Evolutionary conservation across 2,797 vertebrate genomes (phyloP), one percentile per base, ranked within the genome.

Genomic region (Dromococcyx pavoninus): DNA sequence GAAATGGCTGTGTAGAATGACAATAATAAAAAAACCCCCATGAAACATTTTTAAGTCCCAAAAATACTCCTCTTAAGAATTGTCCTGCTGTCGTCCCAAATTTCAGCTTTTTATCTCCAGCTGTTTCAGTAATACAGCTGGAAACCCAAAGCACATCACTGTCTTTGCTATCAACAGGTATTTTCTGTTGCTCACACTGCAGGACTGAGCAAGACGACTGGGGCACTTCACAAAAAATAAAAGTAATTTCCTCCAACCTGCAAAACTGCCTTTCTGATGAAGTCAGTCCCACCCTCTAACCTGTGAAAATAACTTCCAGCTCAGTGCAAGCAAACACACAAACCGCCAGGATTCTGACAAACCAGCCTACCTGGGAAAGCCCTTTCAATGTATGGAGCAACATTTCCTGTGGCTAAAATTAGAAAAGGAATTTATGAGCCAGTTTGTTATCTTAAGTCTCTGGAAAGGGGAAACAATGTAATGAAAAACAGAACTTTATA

Each of bases 391-490:
- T 65, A 94, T 71, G 65, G 77, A 90, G 44, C 75, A 89, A 64
- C 41, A 51, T 54, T 93, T 94, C 86, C 88, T 70, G 83, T 67
- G 32, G n/a, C 88, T 95, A 92, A 95, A 96, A 87, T 51, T 90
- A 96, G 88, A 82, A 87, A 22, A 25, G 72, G 72, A 89, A 93
- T 93, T 89, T 83, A 79, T 46, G 69, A 96, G 91, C 77, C 75
- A 83, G 71, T 60, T 74, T 25, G 74, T 91, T 93, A 93, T 92
- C 91, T 85, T 79, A 67, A 46, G 72, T 89, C 81, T 85, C 86
- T 95, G 94, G 88, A 95, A 95, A 95, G 88, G 71, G 87, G 88
- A 82, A 93, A 93, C 57, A 58, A 88, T 0, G 22, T 91, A 96
- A 95, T 76, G 82, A 89, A 88, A 87, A 96, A 73, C 93, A 95